Evolutionary conservation across 2,797 vertebrate species (phyloP).

Genomic region (Zonotrichia albicollis): DNA sequence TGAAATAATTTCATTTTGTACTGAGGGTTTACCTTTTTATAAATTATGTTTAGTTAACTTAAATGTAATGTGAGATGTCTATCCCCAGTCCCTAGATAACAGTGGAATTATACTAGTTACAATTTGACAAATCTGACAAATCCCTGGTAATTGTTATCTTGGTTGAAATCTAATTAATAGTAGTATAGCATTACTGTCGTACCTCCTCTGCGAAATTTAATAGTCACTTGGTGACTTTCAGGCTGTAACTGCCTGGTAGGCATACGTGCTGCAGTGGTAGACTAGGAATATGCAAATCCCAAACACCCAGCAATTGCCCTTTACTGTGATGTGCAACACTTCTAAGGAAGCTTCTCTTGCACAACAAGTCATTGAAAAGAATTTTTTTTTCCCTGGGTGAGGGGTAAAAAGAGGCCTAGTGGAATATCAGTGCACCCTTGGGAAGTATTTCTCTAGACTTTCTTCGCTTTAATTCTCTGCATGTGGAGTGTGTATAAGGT

Average conservation of each 20-base stretch:
- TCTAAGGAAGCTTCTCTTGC: background rate
- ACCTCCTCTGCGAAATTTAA: background rate
- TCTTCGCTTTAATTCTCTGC: background rate
- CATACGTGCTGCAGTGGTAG: background rate
- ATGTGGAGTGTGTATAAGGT: background rate
- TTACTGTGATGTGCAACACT: background rate
- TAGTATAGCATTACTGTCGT: background rate
- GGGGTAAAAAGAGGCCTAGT: background rate
- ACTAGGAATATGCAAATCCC: background rate
- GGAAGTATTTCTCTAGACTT: background rate
- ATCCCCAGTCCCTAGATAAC: background rate
- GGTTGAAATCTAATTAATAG: conserved; percentile 62
- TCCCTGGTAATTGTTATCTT: conserved; percentile 50
- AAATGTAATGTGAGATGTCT: conserved; percentile 25
- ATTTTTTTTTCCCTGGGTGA: background rate
- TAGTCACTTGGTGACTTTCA: conserved; percentile 20
- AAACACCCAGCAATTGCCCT: background rate
- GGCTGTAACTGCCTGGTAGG: background rate
- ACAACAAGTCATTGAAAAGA: background rate
- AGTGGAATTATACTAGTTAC: conserved; percentile 47
- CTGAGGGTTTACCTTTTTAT: background rate
- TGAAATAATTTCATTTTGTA: conserved; percentile 17
- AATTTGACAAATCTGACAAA: conserved; percentile 56
- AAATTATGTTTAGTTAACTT: conserved; percentile 56
- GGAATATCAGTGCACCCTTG: background rate